A percentile compares a stretch with the other conserved stretches of the same genome.
Conservation (phyloP, 1,140 invertebrate genomes). For the Ectropis grisescens region DNA sequence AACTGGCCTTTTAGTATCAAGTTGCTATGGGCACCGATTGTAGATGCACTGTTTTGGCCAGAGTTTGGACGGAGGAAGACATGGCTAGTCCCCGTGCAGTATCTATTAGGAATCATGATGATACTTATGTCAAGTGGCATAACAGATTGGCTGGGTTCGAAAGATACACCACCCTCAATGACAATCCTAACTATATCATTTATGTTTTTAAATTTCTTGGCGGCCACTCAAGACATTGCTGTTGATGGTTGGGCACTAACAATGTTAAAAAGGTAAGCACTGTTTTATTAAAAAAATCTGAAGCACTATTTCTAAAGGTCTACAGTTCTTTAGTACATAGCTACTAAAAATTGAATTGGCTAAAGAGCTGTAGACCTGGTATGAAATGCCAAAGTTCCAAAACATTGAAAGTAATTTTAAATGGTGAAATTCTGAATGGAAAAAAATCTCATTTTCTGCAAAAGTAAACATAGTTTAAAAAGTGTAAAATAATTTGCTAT, state of each 20-base stretch:
- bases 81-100: slow-evolving; percentile 95
- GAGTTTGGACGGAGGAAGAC: slow-evolving; percentile 94
- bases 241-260: slow-evolving; percentile 99
- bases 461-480: too few relatives aligned
- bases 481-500: too few relatives aligned
- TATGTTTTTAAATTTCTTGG: slow-evolving; percentile 94
- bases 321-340: too few relatives aligned
- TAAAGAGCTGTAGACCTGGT: too few relatives aligned
- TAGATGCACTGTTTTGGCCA: slow-evolving; percentile 90
- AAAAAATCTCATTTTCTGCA: too few relatives aligned
- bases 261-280: slow-evolving; percentile 89
- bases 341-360: too few relatives aligned
- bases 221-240: slow-evolving; percentile 99
- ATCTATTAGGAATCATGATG: slow-evolving; percentile 88
- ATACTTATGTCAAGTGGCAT: slow-evolving; percentile 83
- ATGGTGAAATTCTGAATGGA: too few relatives aligned
- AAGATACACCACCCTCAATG: slow-evolving; percentile 81
- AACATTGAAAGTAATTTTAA: too few relatives aligned
- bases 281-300: too few relatives aligned
- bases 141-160: slow-evolving; percentile 80
- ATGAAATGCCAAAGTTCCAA: too few relatives aligned
- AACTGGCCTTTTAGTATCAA: slow-evolving; percentile 99
- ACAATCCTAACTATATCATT: slow-evolving; percentile 87
- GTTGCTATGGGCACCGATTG: slow-evolving; percentile 97
- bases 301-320: too few relatives aligned